phyloP scores from a whole-genome alignment of 2,797 vertebrate genomes.

The Catamblyrhynchus diadema region DNA sequence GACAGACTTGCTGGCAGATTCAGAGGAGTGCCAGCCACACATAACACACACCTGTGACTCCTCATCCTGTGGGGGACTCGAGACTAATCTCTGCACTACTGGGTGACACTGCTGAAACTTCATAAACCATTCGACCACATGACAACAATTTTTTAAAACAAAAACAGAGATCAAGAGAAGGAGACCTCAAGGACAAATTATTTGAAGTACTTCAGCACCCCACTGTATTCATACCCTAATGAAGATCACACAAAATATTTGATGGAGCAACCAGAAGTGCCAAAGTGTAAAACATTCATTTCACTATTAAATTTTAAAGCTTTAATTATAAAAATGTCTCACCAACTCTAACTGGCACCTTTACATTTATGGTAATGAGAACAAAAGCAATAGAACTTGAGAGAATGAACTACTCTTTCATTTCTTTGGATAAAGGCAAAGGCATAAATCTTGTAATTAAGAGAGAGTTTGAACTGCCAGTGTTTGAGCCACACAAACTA shows the following conservation, averaged over 20 bases:
- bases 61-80: neutral
- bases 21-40: neutral
- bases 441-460: conserved; percentile 18
- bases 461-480: neutral
- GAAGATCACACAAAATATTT: neutral
- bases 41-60: neutral
- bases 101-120: neutral
- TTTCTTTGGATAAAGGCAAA: conserved; percentile 15
- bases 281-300: neutral
- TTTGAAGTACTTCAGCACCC: neutral
- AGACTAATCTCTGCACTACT: neutral
- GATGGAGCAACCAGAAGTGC: neutral
- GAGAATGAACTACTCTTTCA: neutral
- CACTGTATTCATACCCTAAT: neutral
- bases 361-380: neutral
- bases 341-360: neutral
- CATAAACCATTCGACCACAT: neutral
- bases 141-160: neutral
- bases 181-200: neutral
- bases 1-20: neutral
- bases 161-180: neutral
- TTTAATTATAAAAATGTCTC: conserved; percentile 1
- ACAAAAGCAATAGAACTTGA: neutral
- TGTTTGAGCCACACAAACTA: neutral
- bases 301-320: neutral